These are phyloP conservation scores for Condylostylus longicornis DNA, from an alignment of 1,140 invertebrate genomes.

Conservation along the genomic window DNA sequence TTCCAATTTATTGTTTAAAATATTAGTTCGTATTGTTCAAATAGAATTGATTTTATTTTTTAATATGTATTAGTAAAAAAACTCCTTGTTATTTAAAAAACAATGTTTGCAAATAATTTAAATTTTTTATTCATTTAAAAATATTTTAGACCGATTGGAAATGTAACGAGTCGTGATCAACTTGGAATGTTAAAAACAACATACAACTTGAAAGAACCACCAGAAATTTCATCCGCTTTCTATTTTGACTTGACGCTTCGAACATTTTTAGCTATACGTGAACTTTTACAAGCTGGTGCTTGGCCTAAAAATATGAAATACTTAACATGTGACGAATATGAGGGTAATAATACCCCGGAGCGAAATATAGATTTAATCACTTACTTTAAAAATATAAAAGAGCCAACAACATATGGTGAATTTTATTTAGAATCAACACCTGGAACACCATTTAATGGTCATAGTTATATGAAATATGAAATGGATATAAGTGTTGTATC, in stretches of 20 bases:
- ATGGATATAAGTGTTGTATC: constrained; percentile 50
- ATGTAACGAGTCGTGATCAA: constrained; percentile 38
- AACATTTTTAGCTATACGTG: constrained; percentile 41
- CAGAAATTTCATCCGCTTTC: constrained; percentile 56
- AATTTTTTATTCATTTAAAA: no score
- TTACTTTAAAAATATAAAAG: constrained; percentile 39
- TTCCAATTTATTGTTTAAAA: no score
- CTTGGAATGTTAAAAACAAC: constrained; percentile 43
- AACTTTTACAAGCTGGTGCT: constrained; percentile 39
- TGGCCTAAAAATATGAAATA: constrained; percentile 57
- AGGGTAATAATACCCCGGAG: constrained; percentile 50
- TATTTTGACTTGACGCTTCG: constrained; percentile 62
- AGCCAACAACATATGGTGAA: constrained; percentile 48
- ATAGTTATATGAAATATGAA: constrained; percentile 55
- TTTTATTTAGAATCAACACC: constrained; percentile 35
- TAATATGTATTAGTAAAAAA: no score
- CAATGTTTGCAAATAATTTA: no score
- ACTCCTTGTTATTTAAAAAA: no score
- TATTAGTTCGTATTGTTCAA: no score
- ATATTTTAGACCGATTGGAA: not conserved
- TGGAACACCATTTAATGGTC: constrained; percentile 42
- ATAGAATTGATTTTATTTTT: no score
- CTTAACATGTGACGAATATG: constrained; percentile 59
- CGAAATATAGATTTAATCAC: constrained; percentile 43
- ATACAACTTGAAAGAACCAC: constrained; percentile 44